Percentiles rank a stretch among this genome's conserved stretches.
Evolutionary conservation across 2,113 vertebrate species (phyloP).

Genomic region (Phalacrocorax brasilianus): DNA sequence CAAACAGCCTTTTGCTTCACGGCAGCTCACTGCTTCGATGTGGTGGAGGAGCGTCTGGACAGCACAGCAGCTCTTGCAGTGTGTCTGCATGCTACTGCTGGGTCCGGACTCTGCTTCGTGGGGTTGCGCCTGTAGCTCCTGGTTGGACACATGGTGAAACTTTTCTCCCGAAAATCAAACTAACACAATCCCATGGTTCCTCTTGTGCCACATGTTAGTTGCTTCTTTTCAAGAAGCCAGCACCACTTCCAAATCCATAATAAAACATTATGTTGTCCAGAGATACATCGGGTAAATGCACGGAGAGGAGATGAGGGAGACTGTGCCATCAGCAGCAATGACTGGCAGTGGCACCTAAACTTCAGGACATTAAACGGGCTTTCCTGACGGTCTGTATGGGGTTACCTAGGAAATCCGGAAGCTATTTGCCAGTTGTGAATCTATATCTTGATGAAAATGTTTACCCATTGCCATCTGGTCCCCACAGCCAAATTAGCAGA

Average conservation of each 20-base stretch:
- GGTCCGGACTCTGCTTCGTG: not conserved
- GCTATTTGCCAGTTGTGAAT: not conserved
- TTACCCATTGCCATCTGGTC: not conserved
- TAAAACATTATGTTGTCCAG: not conserved
- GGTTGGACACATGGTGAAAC: not conserved
- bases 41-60: not conserved
- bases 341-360: not conserved
- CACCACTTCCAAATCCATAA: not conserved
- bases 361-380: not conserved
- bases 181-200: not conserved
- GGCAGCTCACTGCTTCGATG: not conserved
- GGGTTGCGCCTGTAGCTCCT: not conserved
- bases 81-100: not conserved
- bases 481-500: not conserved
- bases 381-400: not conserved
- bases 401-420: not conserved
- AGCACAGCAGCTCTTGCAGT: rapidly evolving
- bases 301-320: not conserved
- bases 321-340: not conserved
- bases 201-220: not conserved
- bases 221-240: not conserved
- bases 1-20: constrained; percentile 27
- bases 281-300: not conserved
- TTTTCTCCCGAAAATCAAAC: constrained; percentile 5
- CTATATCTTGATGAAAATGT: not conserved